Evolutionary conservation across 1,140 invertebrate species (phyloP).

Genomic region (Acromyrmex echinatior): DNA sequence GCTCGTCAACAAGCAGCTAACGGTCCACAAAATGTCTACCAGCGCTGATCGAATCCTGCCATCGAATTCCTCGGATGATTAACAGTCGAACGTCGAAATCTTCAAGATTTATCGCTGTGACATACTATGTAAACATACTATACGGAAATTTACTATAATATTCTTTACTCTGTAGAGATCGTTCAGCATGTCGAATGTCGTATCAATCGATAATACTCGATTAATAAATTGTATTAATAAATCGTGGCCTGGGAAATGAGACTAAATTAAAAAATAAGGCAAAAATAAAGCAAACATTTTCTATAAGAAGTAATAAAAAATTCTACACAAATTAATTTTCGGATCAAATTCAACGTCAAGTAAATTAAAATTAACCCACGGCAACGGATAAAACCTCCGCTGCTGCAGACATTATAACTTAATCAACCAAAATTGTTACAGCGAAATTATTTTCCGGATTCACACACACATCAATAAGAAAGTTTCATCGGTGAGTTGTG

Average conservation of each 20-base stretch:
- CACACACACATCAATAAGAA: slow-evolving; percentile 8
- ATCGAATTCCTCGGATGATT: slow-evolving; percentile 74
- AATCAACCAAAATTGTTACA: slow-evolving; percentile 17
- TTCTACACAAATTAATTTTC: not conserved
- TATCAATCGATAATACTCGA: not conserved
- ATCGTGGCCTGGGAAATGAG: not conserved
- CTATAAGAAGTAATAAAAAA: not conserved
- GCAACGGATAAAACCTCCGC: not conserved
- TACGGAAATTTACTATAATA: not conserved
- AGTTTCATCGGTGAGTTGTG: not conserved
- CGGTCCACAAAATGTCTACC: slow-evolving; percentile 71
- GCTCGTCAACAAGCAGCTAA: slow-evolving; percentile 80
- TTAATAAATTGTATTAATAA: not conserved
- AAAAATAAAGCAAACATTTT: not conserved
- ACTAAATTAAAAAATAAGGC: not conserved
- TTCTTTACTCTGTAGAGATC: not conserved
- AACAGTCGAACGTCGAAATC: slow-evolving; percentile 59
- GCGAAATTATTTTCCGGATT: slow-evolving; percentile 34
- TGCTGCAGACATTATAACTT: slow-evolving; percentile 1
- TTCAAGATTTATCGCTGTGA: slow-evolving; percentile 43
- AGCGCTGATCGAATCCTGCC: slow-evolving; percentile 64
- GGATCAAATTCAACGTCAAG: not conserved
- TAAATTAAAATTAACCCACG: slow-evolving; percentile 23
- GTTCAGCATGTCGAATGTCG: not conserved
- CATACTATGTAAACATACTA: not conserved